Evolutionary conservation across 2,113 vertebrate genomes (phyloP).

Genomic region (Pomatostomus ruficeps): DNA sequence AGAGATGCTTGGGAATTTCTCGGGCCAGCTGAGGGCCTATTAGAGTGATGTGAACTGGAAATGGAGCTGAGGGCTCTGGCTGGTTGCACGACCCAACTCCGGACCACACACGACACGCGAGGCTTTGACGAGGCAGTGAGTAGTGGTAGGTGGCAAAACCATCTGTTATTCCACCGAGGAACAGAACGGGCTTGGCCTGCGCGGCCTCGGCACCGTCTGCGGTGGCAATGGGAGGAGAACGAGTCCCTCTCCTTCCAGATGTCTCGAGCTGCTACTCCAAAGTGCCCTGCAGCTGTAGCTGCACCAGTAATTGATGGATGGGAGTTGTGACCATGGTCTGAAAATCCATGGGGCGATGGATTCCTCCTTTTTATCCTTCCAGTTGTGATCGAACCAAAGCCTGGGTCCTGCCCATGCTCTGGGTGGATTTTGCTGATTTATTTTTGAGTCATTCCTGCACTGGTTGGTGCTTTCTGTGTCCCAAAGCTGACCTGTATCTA

Average conservation of each 20-base stretch:
- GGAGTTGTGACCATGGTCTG: neutral
- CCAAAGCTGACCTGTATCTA: neutral
- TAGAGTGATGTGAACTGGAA: constrained; percentile 54
- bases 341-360: neutral
- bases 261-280: neutral
- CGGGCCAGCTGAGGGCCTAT: neutral
- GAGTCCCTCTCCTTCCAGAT: neutral
- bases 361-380: neutral
- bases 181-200: neutral
- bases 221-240: rapidly evolving
- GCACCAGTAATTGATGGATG: neutral
- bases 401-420: neutral
- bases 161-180: neutral
- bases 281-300: neutral
- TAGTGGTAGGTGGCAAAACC: neutral
- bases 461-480: neutral
- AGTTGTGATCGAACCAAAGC: neutral
- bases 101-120: constrained; percentile 26
- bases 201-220: rapidly evolving
- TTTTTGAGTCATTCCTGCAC: neutral
- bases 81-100: neutral
- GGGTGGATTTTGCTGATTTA: neutral
- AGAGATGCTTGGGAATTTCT: constrained; percentile 32
- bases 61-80: constrained; percentile 29
- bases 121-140: neutral